A percentile compares a stretch with the other conserved stretches of the same genome.
These are phyloP conservation scores for Sinosuthora webbiana DNA, from an alignment of 2,113 vertebrate species.

Conservation along the genomic window DNA sequence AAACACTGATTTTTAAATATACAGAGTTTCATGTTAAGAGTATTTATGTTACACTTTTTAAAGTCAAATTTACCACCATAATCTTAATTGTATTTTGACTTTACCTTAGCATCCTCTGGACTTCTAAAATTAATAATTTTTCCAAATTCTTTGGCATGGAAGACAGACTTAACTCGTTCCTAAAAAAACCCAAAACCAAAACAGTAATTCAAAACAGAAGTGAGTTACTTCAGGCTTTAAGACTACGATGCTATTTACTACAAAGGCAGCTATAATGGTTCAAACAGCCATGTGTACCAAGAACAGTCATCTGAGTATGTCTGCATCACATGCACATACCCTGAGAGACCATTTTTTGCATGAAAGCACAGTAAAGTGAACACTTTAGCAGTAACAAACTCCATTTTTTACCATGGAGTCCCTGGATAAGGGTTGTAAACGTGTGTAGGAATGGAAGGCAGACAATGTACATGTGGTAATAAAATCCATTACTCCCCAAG, in stretches of 20 bases:
- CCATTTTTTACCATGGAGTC: not conserved
- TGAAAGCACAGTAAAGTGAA: not conserved
- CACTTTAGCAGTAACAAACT: not conserved
- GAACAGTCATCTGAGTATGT: not conserved
- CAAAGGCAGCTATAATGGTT: not conserved
- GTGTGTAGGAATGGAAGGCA: not conserved
- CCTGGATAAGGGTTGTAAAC: not conserved
- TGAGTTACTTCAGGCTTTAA: not conserved
- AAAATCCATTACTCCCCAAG: not conserved
- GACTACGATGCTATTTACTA: not conserved
- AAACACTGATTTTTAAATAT: not conserved
- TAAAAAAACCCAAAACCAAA: slow-evolving; percentile 59
- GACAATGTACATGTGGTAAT: not conserved
- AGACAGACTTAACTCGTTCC: slow-evolving; percentile 97
- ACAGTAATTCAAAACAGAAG: not conserved
- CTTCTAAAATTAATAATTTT: slow-evolving; percentile 97
- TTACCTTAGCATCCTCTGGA: slow-evolving; percentile 90
- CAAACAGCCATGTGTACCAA: not conserved
- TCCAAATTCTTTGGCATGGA: slow-evolving; percentile 97
- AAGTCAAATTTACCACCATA: not conserved
- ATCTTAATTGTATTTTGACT: not conserved
- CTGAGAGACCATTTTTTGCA: not conserved
- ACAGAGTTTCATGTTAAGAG: not conserved
- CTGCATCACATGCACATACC: not conserved
- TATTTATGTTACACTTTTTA: not conserved